phyloP scores from a whole-genome alignment of 2,113 vertebrate genomes.

The Mormyrus lacerda region DNA sequence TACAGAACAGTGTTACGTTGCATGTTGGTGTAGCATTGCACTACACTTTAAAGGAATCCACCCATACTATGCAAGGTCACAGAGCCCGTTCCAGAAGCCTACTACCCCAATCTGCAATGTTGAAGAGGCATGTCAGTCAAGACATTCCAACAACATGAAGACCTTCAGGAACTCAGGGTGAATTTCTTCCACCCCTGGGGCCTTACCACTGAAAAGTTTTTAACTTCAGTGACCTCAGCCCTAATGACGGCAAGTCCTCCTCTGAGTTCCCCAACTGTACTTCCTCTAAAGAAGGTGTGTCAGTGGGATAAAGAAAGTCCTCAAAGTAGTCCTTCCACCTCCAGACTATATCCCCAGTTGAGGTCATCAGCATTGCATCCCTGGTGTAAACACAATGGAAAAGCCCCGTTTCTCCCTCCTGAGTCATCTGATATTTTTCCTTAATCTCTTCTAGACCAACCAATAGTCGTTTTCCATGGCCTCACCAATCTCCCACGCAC shows the following conservation, averaged over 20 bases:
- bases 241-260: not conserved
- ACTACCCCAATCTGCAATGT: not conserved
- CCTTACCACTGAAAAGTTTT: not conserved
- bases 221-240: not conserved
- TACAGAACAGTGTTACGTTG: not conserved
- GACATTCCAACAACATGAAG: not conserved
- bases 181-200: not conserved
- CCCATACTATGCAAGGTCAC: not conserved
- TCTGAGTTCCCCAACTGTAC: not conserved
- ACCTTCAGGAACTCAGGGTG: not conserved
- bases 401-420: not conserved
- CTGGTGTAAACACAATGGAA: not conserved
- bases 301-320: not conserved
- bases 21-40: not conserved
- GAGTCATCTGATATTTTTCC: not conserved
- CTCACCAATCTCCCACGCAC: not conserved
- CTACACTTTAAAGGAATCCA: not conserved
- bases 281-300: not conserved
- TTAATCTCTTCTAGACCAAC: not conserved
- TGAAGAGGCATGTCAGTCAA: not conserved
- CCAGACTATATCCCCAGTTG: not conserved
- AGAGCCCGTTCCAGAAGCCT: not conserved
- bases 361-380: not conserved
- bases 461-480: not conserved
- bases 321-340: not conserved